Base-by-base conservation (phyloP, 2,888 invertebrate species). In the Agrotis segetum region DNA sequence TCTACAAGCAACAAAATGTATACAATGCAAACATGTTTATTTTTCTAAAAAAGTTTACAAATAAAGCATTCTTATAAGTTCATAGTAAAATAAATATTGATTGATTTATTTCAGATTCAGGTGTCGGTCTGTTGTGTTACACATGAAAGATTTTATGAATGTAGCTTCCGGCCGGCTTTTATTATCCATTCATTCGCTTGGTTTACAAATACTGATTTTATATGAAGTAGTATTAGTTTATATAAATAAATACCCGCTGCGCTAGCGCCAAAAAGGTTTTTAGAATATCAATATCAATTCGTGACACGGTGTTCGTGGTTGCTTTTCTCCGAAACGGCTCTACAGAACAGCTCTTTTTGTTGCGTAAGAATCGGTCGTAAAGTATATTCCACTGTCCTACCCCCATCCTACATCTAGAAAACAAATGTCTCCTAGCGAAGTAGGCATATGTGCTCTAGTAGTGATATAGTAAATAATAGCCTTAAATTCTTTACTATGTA, bases 21-120 rank as follows among this genome's bases (percentile, higher is more conserved):
- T 40, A 40, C 40, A 40, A 11, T 40, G 40, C 11, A 40, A 40
- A 40, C 40, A 40, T n/a, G 47, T 66, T 40, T 34, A 16, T 24
- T 3, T 67, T 46, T 52, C 4, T 13, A 67, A 5, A 67, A 19
- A 60, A 1, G 19, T 29, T 59, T 13, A 65, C 17, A 14, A 19
- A 46, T 17, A 47, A 47, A 70, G 2, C 13, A 19, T 21, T 46
- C 2, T 64, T 4, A 29, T 19, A 16, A 53, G 3, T n/a, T 70
- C n/a, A 21, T 7, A 34, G 9, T 4, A 40, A 24, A 40, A 71
- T 49, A 14, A 56, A n/a, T 52, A 9, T 24, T 17, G 50, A 67
- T 40, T 52, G 50, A 75, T 75, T 58, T 67, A 58, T 72, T 67
- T 75, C 46, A 47, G n/a, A 58, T 52, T 50, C 58, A 67, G 34